These are phyloP conservation scores for Idaea dimidiata DNA, from an alignment of 2,888 invertebrate species.

Conservation along the genomic window DNA sequence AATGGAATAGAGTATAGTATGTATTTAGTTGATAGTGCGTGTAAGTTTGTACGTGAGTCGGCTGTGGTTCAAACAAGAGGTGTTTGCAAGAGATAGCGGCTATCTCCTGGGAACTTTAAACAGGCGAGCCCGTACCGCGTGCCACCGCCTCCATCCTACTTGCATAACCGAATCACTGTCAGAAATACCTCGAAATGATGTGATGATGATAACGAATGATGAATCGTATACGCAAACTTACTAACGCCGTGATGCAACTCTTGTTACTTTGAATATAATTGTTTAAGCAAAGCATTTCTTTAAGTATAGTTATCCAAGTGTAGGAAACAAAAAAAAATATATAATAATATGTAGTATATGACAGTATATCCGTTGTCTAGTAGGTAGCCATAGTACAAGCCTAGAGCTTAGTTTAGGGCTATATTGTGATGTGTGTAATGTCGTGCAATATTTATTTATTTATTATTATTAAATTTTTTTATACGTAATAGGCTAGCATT, in stretches of 20 bases:
- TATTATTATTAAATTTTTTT: too few relatives aligned
- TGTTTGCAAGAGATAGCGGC: constrained; percentile 77
- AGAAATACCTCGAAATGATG: constrained; percentile 37
- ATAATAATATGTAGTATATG: too few relatives aligned
- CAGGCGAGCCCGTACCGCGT: constrained; percentile 66
- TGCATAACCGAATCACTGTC: constrained; percentile 52
- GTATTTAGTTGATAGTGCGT: constrained; percentile 13
- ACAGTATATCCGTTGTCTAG: too few relatives aligned
- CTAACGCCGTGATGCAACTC: constrained; percentile 14
- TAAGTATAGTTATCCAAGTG: too few relatives aligned
- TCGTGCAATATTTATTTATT: too few relatives aligned
- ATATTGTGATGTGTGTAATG: too few relatives aligned
- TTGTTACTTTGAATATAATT: too few relatives aligned
- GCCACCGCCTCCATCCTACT: constrained; percentile 59
- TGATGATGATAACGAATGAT: constrained; percentile 21
- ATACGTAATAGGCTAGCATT: too few relatives aligned
- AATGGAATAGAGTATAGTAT: constrained; percentile 28
- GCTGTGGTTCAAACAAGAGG: constrained; percentile 72
- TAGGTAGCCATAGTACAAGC: too few relatives aligned
- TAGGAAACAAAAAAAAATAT: too few relatives aligned
- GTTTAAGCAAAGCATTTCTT: too few relatives aligned
- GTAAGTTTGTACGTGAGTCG: constrained; percentile 48
- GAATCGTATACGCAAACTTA: constrained; percentile 6
- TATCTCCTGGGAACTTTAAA: constrained; percentile 79
- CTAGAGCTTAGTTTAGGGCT: too few relatives aligned